Evolutionary conservation across 2,113 vertebrate species (phyloP).

Genomic region (Megaceryle maxima): DNA sequence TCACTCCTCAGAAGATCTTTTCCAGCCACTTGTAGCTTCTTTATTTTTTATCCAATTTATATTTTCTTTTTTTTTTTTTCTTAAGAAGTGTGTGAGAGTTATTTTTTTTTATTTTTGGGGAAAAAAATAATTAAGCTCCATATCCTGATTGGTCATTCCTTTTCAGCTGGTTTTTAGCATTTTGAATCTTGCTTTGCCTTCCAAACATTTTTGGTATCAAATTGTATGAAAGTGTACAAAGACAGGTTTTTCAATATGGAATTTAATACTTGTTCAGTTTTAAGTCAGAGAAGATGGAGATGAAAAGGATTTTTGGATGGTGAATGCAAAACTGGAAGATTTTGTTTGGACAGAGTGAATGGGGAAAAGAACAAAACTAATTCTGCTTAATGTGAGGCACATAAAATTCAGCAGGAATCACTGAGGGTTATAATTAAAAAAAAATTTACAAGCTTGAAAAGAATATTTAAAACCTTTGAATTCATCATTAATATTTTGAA

Average conservation of each 20-base stretch:
- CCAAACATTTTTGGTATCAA: not conserved
- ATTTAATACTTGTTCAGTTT: constrained; percentile 18
- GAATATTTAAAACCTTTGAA: constrained; percentile 24
- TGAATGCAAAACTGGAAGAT: not conserved
- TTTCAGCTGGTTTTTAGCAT: not conserved
- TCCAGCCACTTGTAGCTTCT: constrained; percentile 26
- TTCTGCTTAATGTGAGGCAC: not conserved
- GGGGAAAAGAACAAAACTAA: not conserved
- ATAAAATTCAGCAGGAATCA: not conserved
- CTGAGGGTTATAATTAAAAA: not conserved
- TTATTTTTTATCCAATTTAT: constrained; percentile 3
- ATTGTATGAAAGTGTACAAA: not conserved
- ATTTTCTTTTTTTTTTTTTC: constrained; percentile 17
- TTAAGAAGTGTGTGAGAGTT: not conserved
- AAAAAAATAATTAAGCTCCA: not conserved
- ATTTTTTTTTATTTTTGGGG: not conserved
- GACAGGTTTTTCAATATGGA: not conserved
- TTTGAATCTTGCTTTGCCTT: constrained; percentile 6
- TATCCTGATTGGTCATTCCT: not conserved
- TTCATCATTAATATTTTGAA: not conserved
- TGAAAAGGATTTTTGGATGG: constrained; percentile 16
- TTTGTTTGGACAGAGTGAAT: not conserved
- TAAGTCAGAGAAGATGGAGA: not conserved
- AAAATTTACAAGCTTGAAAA: not conserved
- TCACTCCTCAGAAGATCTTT: constrained; percentile 36